phyloP scores from a whole-genome alignment of 1,140 invertebrate genomes.

The Paramacrobiotus metropolitanus region DNA sequence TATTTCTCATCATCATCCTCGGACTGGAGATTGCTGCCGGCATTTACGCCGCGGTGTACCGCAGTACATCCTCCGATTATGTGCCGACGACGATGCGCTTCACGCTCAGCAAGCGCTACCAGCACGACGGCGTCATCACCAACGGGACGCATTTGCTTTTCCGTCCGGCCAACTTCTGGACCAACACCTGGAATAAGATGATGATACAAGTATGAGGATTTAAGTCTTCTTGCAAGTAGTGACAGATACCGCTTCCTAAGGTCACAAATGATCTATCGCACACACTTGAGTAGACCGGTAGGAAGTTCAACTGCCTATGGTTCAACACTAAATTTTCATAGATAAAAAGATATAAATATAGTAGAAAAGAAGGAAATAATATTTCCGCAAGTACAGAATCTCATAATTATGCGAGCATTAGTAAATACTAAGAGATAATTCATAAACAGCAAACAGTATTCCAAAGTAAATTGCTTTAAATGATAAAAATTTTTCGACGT shows the following conservation, averaged over 20 bases:
- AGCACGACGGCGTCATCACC: not conserved
- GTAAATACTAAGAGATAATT: too few species aligned
- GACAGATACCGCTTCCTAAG: too few species aligned
- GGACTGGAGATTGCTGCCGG: conserved; percentile 43
- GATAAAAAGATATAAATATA: too few species aligned
- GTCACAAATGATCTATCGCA: too few species aligned
- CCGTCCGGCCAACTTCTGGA: conserved; percentile 23
- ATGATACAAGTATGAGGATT: conserved; percentile 33
- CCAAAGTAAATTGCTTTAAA: conserved; percentile 6
- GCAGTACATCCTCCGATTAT: conserved; percentile 32
- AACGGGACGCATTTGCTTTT: not conserved
- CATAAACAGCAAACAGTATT: too few species aligned
- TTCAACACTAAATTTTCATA: too few species aligned
- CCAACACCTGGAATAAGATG: conserved; percentile 37
- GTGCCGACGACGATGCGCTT: not conserved
- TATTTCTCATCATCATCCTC: conserved; percentile 36
- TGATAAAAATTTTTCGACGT: not conserved
- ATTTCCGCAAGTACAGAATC: too few species aligned
- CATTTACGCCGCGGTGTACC: conserved; percentile 43
- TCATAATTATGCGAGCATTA: too few species aligned
- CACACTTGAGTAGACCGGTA: too few species aligned
- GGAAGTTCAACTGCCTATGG: too few species aligned
- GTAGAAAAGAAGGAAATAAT: too few species aligned
- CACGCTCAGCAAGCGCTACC: not conserved
- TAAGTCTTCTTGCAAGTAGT: too few species aligned